Evolutionary conservation across 2,797 vertebrate species (phyloP), one percentile per base, ranked within the genome.

Genomic region (Paratrypauchen microcephalus): DNA sequence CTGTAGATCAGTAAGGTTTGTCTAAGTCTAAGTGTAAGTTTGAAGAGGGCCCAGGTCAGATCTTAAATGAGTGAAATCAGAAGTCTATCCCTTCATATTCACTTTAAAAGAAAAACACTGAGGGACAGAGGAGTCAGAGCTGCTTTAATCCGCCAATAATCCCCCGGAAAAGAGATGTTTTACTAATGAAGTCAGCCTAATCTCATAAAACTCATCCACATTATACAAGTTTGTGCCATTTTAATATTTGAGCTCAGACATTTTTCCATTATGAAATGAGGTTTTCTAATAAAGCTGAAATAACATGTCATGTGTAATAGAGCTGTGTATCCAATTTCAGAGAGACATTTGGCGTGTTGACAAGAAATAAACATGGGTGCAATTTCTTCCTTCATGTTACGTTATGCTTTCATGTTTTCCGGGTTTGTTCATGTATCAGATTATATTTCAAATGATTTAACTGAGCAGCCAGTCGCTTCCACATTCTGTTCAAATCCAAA

Each of bases 61-160:
- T 41, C 39, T 13, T 41, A 41, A 50, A 7, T n/a, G 48, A 50
- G 15, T n/a, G 60, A 66, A 72, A 72, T 69, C 59, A 65, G 70
- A 45, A 77, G 18, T 18, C 15, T 5, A 6, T 5, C 19, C 15
- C n/a, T 18, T 18, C 39, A 13, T 3, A 41, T 5, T 4, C 21
- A 6, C 23, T 23, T 56, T 11, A 47, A 45, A 28, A 68, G 26
- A 28, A 36, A 28, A 60, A 57, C 54, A 65, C 55, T 9, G 41
- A 71, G 65, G 67, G 36, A 30, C 50, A 52, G 36, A 47, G 50
- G 36, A 26, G 41, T 18, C 36, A 12, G 62, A 24, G 54, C 62
- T 82, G 79, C 19, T n/a, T 84, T 86, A 86, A 91, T 89, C 87
- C 86, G 85, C 87, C 83, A 88, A 91, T 90, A 91, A 89, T 83